Base-by-base conservation (phyloP, 2,797 vertebrate genomes). In the Macropodus opercularis region DNA sequence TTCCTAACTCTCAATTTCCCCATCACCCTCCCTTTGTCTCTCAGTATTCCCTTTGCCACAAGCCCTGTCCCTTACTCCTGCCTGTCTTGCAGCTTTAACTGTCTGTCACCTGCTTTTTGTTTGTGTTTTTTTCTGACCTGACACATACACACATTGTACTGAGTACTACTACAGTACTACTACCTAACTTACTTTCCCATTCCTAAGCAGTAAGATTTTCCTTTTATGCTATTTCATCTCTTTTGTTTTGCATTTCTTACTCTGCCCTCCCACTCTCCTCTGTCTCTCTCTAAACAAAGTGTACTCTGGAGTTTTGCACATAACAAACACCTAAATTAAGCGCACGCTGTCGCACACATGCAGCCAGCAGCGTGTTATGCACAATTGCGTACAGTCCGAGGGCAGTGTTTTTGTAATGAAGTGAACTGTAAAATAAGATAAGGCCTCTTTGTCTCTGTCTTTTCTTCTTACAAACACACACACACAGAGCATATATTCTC, bases 21-120 rank as follows among this genome's bases (percentile, higher is more conserved):
- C 69, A 86, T 80, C 77, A 80, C 83, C 67, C 75, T 46, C 69
- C 74, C 77, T 52, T 76, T 61, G 84, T 81, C 74, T 85, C 69
- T 42, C 62, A 64, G 62, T 76, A 71, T 80, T 85, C 81, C 79
- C 81, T 65, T 39, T 24, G 41, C 77, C 69, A 64, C 52, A 55
- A 69, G 40, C 51, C 27, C 61, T 66, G 72, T 74, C 60, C 52
- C 69, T 76, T 56, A 29, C 61, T 69, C 70, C 48, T 50, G 35
- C 77, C 44, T 48, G 42, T 27, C 52, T 21, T 32, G 54, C 34
- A 63, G 53, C 38, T 22, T n/a, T n/a, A n/a, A n/a, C 17, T 61
- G 70, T 27, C 9, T 13, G 3, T 67, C 41, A 59, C 40, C 6
- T 1, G n/a, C 23, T 26, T 50, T 57, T 62, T 32, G 15, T 54